These are phyloP conservation scores for Corvus hawaiiensis DNA, from an alignment of 2,113 vertebrate genomes.

Conservation along the genomic window DNA sequence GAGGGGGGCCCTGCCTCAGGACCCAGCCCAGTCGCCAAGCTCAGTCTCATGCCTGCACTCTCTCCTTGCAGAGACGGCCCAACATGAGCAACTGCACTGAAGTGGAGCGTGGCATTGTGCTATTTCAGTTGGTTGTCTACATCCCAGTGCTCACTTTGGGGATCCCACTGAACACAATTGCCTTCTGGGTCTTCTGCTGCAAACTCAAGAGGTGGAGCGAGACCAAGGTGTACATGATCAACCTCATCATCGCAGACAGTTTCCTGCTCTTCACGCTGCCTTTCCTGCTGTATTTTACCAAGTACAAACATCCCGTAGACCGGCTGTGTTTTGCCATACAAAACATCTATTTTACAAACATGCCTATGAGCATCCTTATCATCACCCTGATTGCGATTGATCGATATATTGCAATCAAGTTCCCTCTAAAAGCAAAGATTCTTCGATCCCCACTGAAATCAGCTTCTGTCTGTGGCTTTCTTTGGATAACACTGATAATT, in stretches of 20 bases:
- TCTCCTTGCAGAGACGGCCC: neutral
- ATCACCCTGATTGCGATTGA: slow-evolving; percentile 69
- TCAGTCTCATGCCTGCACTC: neutral
- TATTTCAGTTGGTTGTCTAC: neutral
- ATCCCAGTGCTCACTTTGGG: slow-evolving; percentile 43
- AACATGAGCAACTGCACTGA: neutral
- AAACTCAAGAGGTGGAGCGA: slow-evolving; percentile 69
- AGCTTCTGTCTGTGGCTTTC: neutral
- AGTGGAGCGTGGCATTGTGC: rapidly evolving
- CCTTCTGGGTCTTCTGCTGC: slow-evolving; percentile 72
- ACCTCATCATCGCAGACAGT: slow-evolving; percentile 68
- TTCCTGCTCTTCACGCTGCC: slow-evolving; percentile 70
- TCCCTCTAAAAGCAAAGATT: slow-evolving; percentile 66
- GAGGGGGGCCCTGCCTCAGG: neutral
- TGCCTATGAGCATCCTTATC: slow-evolving; percentile 73
- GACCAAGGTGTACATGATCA: slow-evolving; percentile 75
- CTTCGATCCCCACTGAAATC: slow-evolving; percentile 69
- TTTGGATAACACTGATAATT: slow-evolving; percentile 51
- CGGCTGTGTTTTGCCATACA: slow-evolving; percentile 25
- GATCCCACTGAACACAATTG: slow-evolving; percentile 57
- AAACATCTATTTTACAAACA: slow-evolving; percentile 67
- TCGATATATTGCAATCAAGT: slow-evolving; percentile 75
- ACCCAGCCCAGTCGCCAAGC: rapidly evolving
- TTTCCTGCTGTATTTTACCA: slow-evolving; percentile 43
- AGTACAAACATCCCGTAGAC: rapidly evolving